Evolutionary conservation across 2,888 invertebrate genomes (phyloP).

Genomic region (Lycaena phlaeas): DNA sequence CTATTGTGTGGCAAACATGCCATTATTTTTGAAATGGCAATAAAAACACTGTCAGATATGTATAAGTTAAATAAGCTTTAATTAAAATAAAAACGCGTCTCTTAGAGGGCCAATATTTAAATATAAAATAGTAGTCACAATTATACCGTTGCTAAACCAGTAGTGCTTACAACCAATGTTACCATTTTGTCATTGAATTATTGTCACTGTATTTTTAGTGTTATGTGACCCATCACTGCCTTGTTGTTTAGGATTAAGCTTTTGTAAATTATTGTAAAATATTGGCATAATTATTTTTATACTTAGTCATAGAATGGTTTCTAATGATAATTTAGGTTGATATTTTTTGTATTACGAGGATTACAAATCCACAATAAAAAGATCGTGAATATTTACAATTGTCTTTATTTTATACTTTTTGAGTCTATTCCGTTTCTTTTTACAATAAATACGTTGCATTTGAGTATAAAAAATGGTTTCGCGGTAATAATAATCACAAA

Average conservation of each 20-base stretch:
- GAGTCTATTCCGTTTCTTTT: conserved; percentile 63
- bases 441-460: conserved; percentile 66
- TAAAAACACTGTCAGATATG: conserved; percentile 1
- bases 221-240: conserved; percentile 40
- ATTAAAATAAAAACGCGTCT: conserved; percentile 20
- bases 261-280: conserved; percentile 61
- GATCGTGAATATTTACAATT: conserved; percentile 55
- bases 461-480: conserved; percentile 65
- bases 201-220: neutral
- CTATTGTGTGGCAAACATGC: too few relatives aligned
- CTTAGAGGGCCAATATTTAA: neutral
- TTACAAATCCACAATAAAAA: conserved; percentile 14
- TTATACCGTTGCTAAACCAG: conserved; percentile 11
- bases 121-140: conserved; percentile 12
- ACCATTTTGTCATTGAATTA: conserved; percentile 26
- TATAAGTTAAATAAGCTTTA: conserved; percentile 38
- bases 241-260: conserved; percentile 33
- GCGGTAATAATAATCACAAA: conserved; percentile 58
- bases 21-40: too few relatives aligned
- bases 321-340: neutral
- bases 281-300: conserved; percentile 33
- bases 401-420: conserved; percentile 57
- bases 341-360: conserved; percentile 4
- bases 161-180: conserved; percentile 28
- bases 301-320: conserved; percentile 3